These are phyloP conservation scores for Desmodus rotundus DNA, from an alignment of 2,113 vertebrate genomes.

Conservation along the genomic window DNA sequence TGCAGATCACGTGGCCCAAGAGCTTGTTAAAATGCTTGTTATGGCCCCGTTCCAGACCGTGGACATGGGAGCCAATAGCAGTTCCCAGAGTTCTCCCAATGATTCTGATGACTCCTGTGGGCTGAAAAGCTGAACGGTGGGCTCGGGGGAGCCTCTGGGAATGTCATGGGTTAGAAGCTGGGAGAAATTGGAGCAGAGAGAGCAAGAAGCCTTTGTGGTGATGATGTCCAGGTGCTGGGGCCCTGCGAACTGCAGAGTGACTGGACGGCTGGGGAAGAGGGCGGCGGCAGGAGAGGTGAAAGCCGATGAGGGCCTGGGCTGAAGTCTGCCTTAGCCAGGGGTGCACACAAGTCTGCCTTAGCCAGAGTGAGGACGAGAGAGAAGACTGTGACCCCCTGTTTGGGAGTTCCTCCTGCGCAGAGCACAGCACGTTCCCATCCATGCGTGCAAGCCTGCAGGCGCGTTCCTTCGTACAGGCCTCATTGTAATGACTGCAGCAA, in stretches of 20 bases:
- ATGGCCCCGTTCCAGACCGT: not conserved
- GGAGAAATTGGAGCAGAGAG: not conserved
- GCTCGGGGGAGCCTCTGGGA: not conserved
- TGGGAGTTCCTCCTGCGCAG: not conserved
- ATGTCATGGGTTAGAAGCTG: not conserved
- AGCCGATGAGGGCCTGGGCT: not conserved
- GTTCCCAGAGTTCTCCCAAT: not conserved
- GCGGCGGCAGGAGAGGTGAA: not conserved
- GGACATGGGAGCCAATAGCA: not conserved
- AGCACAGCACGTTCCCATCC: constrained; percentile 27
- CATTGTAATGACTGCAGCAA: not conserved
- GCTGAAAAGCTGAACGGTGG: not conserved
- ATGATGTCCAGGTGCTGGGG: not conserved
- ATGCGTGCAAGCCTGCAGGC: not conserved
- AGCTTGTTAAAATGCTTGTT: not conserved
- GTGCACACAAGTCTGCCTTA: not conserved
- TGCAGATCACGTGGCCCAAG: not conserved
- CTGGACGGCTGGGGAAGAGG: not conserved
- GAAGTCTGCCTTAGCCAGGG: not conserved
- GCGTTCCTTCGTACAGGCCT: not conserved
- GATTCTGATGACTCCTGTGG: not conserved
- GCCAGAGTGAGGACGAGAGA: not conserved
- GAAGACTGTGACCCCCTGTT: not conserved
- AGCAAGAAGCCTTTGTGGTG: not conserved
- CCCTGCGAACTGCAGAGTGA: not conserved